These are phyloP conservation scores for Phenganax subtilis DNA, from an alignment of 92 coral and sea anemone genomes.

Conservation along the genomic window DNA sequence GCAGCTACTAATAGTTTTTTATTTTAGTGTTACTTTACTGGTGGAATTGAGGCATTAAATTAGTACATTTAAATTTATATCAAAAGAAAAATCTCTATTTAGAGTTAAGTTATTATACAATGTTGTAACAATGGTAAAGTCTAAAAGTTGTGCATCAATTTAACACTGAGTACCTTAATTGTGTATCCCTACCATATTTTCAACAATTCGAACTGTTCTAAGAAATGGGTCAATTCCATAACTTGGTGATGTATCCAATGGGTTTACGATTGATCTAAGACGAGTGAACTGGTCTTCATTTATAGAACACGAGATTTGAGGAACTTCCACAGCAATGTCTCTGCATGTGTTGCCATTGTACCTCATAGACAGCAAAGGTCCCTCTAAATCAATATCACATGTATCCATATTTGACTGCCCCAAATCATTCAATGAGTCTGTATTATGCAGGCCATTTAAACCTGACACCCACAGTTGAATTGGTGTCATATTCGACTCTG, in stretches of 20 bases:
- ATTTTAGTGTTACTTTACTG: no score
- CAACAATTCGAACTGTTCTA: slow-evolving; percentile 9
- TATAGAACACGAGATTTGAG: neutral
- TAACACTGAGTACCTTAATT: neutral
- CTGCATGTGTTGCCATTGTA: slow-evolving; percentile 44
- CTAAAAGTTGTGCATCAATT: no score
- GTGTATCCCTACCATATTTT: neutral
- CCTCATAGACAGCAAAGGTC: slow-evolving; percentile 41
- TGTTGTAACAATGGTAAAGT: no score
- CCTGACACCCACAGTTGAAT: slow-evolving; percentile 60
- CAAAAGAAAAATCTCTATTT: no score
- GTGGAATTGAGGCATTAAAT: no score
- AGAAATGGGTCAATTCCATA: neutral
- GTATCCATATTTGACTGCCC: neutral
- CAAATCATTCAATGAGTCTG: neutral
- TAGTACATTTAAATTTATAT: no score
- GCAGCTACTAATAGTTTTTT: no score
- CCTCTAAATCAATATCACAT: slow-evolving; percentile 26
- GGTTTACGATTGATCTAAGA: neutral
- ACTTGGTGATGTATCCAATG: neutral
- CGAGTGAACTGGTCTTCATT: neutral
- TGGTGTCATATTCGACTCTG: slow-evolving; percentile 57
- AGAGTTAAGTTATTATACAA: no score
- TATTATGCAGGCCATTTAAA: neutral
- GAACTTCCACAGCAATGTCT: neutral